Evolutionary conservation across 2,113 vertebrate genomes (phyloP).

Genomic region (Puffinus mauretanicus): DNA sequence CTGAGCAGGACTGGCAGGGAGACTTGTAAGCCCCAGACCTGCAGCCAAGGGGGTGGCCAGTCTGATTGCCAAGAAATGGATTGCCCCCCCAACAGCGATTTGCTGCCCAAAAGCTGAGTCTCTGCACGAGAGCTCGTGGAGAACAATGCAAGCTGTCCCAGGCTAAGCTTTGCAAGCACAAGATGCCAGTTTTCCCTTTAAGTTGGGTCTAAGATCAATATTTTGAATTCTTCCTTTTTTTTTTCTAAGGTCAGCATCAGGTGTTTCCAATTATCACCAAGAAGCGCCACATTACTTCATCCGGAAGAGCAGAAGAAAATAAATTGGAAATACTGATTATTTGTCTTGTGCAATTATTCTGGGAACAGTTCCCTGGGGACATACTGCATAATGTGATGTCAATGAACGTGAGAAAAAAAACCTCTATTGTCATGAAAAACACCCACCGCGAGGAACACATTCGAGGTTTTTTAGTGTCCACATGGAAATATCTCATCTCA

Average conservation of each 20-base stretch:
- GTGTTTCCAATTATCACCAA: neutral
- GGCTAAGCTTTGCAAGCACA: neutral
- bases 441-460: rapidly evolving
- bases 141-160: neutral
- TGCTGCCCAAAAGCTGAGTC: neutral
- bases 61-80: neutral
- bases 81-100: neutral
- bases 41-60: neutral
- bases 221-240: neutral
- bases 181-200: neutral
- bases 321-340: constrained; percentile 4
- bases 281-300: neutral
- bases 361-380: neutral
- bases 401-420: neutral
- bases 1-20: neutral
- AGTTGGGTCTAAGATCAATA: neutral
- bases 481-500: neutral
- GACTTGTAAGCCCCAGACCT: neutral
- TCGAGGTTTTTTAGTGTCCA: neutral
- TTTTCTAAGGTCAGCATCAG: neutral
- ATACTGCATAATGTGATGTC: neutral
- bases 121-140: neutral
- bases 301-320: neutral
- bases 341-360: neutral
- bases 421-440: neutral